Conservation (phyloP, 2,113 vertebrate genomes). For the Tylochromis polylepis region DNA sequence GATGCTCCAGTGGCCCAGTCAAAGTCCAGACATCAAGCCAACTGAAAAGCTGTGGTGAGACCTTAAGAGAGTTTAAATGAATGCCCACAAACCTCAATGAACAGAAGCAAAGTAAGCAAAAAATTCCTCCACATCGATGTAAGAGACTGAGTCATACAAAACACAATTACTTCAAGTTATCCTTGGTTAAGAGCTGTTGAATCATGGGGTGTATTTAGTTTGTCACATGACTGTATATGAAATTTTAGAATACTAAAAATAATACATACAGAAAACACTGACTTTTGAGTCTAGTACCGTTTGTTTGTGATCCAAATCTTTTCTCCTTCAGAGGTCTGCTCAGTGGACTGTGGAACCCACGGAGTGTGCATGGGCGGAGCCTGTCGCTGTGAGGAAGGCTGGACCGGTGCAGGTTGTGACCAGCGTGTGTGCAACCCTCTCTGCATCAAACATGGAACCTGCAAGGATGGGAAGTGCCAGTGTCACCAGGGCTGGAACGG, state of each 20-base stretch:
- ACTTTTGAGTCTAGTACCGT: neutral
- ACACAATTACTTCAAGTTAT: too few relatives aligned
- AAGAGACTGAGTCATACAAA: neutral
- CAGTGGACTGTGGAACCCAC: conserved; percentile 96
- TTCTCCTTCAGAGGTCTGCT: conserved; percentile 88
- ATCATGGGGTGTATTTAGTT: neutral
- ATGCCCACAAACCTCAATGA: neutral
- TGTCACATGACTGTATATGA: neutral
- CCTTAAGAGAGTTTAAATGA: neutral
- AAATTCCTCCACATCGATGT: neutral
- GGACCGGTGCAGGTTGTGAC: conserved; percentile 93
- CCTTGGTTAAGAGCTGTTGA: neutral
- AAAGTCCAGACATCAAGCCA: neutral
- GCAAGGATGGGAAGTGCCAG: conserved; percentile 99
- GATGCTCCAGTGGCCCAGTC: neutral
- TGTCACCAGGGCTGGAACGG: conserved; percentile 99
- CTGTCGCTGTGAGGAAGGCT: conserved; percentile 97
- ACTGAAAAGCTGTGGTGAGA: neutral
- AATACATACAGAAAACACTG: neutral
- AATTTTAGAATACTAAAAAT: neutral
- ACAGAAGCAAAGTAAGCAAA: neutral
- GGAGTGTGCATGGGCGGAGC: conserved; percentile 94
- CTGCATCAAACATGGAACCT: conserved; percentile 97
- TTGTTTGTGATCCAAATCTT: neutral
- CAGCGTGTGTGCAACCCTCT: conserved; percentile 97